Conservation (phyloP, 2,113 vertebrate species). For the Prionailurus bengalensis region DNA sequence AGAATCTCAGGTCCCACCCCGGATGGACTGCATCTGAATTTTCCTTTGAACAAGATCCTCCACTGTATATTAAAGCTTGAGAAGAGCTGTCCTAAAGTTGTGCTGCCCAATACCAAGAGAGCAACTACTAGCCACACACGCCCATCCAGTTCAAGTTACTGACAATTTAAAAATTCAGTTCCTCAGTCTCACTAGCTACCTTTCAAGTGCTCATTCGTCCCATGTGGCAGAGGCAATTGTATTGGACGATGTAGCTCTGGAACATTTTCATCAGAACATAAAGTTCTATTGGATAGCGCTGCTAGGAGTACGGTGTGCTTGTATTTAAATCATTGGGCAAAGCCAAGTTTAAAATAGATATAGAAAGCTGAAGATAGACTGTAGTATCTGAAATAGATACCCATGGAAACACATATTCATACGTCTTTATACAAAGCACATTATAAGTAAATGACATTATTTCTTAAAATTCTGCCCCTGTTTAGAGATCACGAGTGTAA, state of each 20-base stretch:
- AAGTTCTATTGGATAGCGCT: not conserved
- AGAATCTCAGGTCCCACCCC: not conserved
- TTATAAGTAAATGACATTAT: slow-evolving; percentile 24
- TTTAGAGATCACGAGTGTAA: not conserved
- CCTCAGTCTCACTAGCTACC: not conserved
- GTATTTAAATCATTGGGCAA: slow-evolving; percentile 43
- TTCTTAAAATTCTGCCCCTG: slow-evolving; percentile 55
- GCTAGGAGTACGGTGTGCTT: not conserved
- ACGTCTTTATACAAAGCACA: slow-evolving; percentile 51
- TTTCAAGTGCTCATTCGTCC: not conserved
- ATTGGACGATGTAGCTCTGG: not conserved
- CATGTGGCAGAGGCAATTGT: not conserved
- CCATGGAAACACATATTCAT: not conserved
- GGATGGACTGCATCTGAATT: not conserved
- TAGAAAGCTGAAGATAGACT: slow-evolving; percentile 41
- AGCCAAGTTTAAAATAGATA: slow-evolving; percentile 53
- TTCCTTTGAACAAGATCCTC: not conserved
- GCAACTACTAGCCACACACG: not conserved
- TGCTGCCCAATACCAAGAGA: not conserved
- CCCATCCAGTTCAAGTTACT: not conserved
- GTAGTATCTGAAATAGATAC: slow-evolving; percentile 43
- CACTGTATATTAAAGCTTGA: not conserved
- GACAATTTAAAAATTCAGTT: not conserved
- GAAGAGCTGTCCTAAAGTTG: not conserved
- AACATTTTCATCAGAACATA: not conserved